Evolutionary conservation across 2,797 vertebrate species (phyloP), one percentile per base, ranked within the genome.

Genomic region (Gobio occitaniae): DNA sequence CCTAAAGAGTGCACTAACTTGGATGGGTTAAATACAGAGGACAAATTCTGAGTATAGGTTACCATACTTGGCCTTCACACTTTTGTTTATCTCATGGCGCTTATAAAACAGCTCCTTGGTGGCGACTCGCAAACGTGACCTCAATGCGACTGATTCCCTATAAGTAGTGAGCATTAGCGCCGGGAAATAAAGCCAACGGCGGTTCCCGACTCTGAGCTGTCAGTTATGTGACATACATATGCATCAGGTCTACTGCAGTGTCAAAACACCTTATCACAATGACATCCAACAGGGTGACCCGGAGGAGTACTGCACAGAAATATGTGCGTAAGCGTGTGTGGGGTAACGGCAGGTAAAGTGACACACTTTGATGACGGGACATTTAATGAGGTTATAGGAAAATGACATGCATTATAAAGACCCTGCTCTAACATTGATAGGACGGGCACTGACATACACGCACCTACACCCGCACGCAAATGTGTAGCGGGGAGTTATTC

Each of bases 331-430:
- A 52, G 82, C 54, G 80, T 80, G 63, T 81, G 71, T 56, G 83
- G 1, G 59, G 47, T 79, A 65, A 48, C 19, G 48, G 47, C 50
- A 65, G 70, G 56, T 75, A 86, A 69, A 83, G 65, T 86, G 81
- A 86, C 84, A 86, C 69, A 77, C 36, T 77, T 77, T 78, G 76
- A 72, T 87, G 79, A 85, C 75, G 83, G 68, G 75, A 82, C 65
- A 71, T 82, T 78, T 78, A 84, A 79, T 68, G 65, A 78, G 83
- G 80, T 87, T 80, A 87, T 84, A 85, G 66, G 56, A 82, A 78
- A 84, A 81, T 85, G 79, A 81, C 84, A 75, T 59, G 77, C 50
- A 63, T 82, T 85, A 78, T 82, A 84, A 87, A 87, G 86, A 84
- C 83, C 29, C 38, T 68, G 41, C 44, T 72, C 75, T 87, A 85